Base-by-base conservation (phyloP, 2,888 invertebrate genomes). In the Clitarchus hookeri region DNA sequence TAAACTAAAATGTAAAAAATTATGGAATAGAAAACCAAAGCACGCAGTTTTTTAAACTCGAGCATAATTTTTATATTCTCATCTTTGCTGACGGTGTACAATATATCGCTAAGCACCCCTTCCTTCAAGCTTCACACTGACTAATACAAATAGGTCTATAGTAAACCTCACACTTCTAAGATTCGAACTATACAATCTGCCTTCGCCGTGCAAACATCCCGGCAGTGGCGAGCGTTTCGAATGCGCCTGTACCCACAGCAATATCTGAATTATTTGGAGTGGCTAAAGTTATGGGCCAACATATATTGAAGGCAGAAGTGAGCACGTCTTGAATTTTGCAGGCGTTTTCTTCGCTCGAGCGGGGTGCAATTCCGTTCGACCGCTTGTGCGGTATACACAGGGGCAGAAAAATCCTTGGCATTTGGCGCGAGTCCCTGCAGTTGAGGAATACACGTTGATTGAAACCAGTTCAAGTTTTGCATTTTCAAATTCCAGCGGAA, bases 251-350 rank as follows among this genome's bases (percentile, higher is more conserved):
- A 82, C 82, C 82, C 23, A 4, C 82, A 9, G 82, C 82, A 82
- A 82, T 82, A 82, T 82, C 82, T 82, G 82, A 82, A 82, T 82
- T 82, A 82, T 82, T 82, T 82, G 36, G 27, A 44, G 36, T 23
- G 82, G 82, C 82, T 12, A 13, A 82, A 82, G 82, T 82, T 82
- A 82, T 27, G 36, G 82, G 82, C 82, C 82, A 27, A 82, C 82
- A 36, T 82, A 82, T 82, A 82, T 82, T 36, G 82, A 82, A 82
- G 26, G 36, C 25, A 16, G 27, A 44, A n/a, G 82, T 27, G 82
- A 44, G 82, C 36, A 27, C 82, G 23, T 23, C 82, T 82, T 82
- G 82, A 82, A 82, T 82, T 82, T 82, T 82, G 27, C 82, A 82
- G 19, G 82, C n/a, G 82, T 27, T 27, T 82, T 82, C 82, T 82